phyloP scores from a whole-genome alignment of 1,140 invertebrate species.

The Brachionus angularis region DNA sequence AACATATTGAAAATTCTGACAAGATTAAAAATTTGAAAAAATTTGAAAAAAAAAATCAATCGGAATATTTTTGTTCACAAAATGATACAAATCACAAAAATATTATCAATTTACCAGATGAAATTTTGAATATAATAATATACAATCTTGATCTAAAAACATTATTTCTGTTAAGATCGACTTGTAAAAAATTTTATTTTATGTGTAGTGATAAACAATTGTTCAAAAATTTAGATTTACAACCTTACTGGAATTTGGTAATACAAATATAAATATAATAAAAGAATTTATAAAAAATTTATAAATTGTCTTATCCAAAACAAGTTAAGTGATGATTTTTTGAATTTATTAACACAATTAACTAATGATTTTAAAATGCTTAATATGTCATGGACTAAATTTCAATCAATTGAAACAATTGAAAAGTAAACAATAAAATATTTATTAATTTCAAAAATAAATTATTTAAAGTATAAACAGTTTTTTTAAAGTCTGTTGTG shows the following conservation, averaged over 20 bases:
- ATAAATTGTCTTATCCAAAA: not conserved
- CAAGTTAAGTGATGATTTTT: constrained; percentile 48
- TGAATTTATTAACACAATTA: constrained; percentile 60
- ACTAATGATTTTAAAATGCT: constrained; percentile 70
- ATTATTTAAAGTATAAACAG: constrained; percentile 53
- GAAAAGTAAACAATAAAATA: not conserved
- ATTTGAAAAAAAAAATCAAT: not conserved
- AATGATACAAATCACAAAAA: constrained; percentile 48
- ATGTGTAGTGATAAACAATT: constrained; percentile 71
- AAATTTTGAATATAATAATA: constrained; percentile 70
- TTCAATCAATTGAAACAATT: not conserved
- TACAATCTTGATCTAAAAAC: constrained; percentile 73
- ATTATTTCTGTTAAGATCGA: constrained; percentile 61
- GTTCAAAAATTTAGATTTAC: constrained; percentile 72
- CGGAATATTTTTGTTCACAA: too few species aligned
- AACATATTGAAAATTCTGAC: not conserved
- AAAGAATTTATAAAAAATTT: not conserved
- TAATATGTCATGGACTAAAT: constrained; percentile 73
- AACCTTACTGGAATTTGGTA: constrained; percentile 62
- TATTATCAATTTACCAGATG: constrained; percentile 60
- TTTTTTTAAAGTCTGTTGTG: constrained; percentile 67
- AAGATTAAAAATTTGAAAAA: not conserved
- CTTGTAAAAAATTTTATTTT: constrained; percentile 70
- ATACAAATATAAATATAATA: constrained; percentile 47
- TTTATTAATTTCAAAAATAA: not conserved